A percentile compares a stretch with the other conserved stretches of the same genome.
These are phyloP conservation scores for Muscicapa adusta DNA, from an alignment of 2,113 vertebrate species.

Conservation along the genomic window DNA sequence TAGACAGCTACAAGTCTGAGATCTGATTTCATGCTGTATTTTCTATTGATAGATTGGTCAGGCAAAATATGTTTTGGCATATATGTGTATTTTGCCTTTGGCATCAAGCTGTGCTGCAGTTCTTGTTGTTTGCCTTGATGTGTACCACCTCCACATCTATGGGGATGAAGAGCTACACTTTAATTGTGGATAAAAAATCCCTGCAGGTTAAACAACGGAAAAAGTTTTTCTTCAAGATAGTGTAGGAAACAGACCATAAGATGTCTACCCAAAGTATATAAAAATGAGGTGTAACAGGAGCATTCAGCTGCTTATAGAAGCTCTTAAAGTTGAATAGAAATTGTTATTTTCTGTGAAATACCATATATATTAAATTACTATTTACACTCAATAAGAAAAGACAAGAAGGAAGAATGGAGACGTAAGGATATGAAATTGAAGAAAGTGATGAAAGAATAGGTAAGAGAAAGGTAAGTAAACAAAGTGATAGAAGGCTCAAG, in stretches of 20 bases:
- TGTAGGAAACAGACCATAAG: not conserved
- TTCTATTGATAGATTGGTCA: not conserved
- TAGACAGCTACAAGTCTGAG: not conserved
- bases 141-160: not conserved
- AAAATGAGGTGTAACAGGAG: not conserved
- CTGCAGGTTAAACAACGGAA: not conserved
- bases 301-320: not conserved
- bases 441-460: not conserved
- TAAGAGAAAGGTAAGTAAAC: not conserved
- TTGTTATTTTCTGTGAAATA: not conserved
- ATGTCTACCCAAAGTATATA: not conserved
- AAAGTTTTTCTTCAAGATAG: not conserved
- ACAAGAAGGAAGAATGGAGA: not conserved
- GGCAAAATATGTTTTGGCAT: not conserved
- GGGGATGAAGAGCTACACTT: not conserved
- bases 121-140: not conserved
- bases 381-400: not conserved
- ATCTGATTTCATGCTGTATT: not conserved
- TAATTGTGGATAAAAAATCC: not conserved
- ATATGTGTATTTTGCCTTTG: not conserved
- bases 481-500: not conserved
- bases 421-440: not conserved
- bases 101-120: not conserved
- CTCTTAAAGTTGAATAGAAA: not conserved
- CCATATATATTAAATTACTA: not conserved